phyloP scores from a whole-genome alignment of 35 echinoderm and acorn worm genomes.

The Lytechinus variegatus region DNA sequence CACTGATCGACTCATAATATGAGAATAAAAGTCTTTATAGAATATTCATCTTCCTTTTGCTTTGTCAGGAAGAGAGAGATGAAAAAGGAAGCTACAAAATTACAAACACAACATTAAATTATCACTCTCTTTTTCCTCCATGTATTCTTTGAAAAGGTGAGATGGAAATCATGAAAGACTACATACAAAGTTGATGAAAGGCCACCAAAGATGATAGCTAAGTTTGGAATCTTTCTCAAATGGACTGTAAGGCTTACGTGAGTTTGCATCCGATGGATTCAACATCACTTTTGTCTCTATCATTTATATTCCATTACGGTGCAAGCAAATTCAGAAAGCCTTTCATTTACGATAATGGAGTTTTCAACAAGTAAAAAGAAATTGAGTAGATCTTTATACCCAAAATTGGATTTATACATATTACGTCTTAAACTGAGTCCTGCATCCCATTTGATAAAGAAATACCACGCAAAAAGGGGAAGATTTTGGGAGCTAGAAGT shows the following conservation, averaged over 20 bases:
- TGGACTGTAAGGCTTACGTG: background rate
- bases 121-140: background rate
- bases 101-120: background rate
- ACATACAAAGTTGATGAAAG: slow-evolving; percentile 15
- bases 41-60: background rate
- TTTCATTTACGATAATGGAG: background rate
- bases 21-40: slow-evolving; percentile 43
- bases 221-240: background rate
- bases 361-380: background rate
- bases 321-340: background rate
- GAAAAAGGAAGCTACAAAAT: slow-evolving; percentile 51
- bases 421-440: background rate
- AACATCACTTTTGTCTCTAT: background rate
- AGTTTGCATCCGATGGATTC: background rate
- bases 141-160: slow-evolving; percentile 7
- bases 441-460: background rate
- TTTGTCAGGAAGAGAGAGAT: slow-evolving; percentile 46
- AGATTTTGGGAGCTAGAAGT: too few species aligned
- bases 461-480: too few species aligned
- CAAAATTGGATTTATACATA: too few species aligned
- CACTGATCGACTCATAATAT: background rate
- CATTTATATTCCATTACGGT: background rate
- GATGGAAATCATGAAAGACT: slow-evolving; percentile 48
- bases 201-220: slow-evolving; percentile 3
- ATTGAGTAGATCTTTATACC: background rate